Evolutionary conservation across 2,797 vertebrate genomes (phyloP), one percentile per base, ranked within the genome.

Genomic region (Danio aesculapii): DNA sequence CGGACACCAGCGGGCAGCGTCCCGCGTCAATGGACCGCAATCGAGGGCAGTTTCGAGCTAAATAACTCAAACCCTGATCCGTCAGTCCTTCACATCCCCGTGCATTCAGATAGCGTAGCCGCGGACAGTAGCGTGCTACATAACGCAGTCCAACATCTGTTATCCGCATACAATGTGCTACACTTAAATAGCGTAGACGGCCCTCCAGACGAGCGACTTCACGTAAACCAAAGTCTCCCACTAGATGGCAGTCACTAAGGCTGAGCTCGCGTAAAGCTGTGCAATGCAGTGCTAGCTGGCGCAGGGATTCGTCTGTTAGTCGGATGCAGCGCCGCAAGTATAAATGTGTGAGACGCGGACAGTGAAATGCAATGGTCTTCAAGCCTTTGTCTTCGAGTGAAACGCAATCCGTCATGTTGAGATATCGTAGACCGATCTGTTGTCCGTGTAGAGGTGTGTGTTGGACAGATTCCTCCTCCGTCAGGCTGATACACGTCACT

Each of bases 361-460:
- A 99, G 93, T 99, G 97, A 17, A 96, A 95, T 4, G 96, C 97
- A 53, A 99, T 99, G 83, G 96, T 97, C 88, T 97, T 97, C 89
- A 99, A 92, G 17, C 98, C 98, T 80, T 99, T 96, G 0, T 99
- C 98, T 91, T 99, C 97, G 66, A 99, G 95, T 83, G 97, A 97
- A n/a, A 97, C 97, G 90, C 98, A 99, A 91, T 99, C 98, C 0
- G 96, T 98, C 98, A 99, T 98, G 95, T 99, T 97, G 94, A 99
- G 91, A 93, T 94, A 98, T 91, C 96, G 96, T 84, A 99, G 97
- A 91, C 97, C 97, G 84, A 98, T 99, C 90, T 99, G 98, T 90
- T 98, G 98, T 83, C 97, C 97, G 0, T 98, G 97, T 50, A 98
- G 88, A 1, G 97, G 96, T 39, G 97, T 96, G 77, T 98, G 93